These are phyloP conservation scores for Bucorvus abyssinicus DNA, from an alignment of 2,797 vertebrate species.

Conservation along the genomic window DNA sequence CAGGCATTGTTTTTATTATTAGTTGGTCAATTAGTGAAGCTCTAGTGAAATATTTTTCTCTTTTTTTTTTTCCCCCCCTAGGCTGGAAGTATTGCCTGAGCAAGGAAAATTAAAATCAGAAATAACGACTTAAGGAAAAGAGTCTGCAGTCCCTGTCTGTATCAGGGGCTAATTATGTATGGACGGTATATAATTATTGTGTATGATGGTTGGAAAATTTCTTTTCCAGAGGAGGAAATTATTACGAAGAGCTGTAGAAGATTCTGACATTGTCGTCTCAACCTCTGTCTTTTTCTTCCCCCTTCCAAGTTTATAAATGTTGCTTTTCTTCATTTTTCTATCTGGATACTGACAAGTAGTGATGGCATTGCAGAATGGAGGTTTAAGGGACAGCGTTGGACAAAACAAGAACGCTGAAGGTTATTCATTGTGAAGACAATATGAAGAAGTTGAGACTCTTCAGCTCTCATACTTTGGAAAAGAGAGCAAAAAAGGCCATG, in stretches of 20 bases:
- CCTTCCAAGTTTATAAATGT: background rate
- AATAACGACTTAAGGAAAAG: background rate
- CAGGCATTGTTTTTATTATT: slow-evolving; percentile 1
- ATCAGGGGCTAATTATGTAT: background rate
- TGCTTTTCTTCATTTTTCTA: background rate
- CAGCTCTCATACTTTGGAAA: background rate
- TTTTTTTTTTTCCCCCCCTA: background rate
- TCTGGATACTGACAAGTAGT: background rate
- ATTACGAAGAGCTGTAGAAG: background rate
- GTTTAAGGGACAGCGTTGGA: background rate
- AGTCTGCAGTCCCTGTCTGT: background rate
- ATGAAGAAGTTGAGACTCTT: background rate
- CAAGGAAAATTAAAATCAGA: background rate
- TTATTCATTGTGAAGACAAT: background rate
- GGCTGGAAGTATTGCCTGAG: background rate
- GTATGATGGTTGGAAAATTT: background rate
- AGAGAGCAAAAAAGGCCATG: background rate
- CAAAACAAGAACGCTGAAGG: background rate
- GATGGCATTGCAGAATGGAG: background rate
- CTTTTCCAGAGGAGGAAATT: background rate
- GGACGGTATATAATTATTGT: background rate
- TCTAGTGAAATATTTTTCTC: background rate
- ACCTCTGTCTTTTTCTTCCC: background rate
- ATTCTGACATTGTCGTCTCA: background rate
- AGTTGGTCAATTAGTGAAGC: background rate